Conservation (phyloP, 2,888 invertebrate genomes). For the Clitarchus hookeri region DNA sequence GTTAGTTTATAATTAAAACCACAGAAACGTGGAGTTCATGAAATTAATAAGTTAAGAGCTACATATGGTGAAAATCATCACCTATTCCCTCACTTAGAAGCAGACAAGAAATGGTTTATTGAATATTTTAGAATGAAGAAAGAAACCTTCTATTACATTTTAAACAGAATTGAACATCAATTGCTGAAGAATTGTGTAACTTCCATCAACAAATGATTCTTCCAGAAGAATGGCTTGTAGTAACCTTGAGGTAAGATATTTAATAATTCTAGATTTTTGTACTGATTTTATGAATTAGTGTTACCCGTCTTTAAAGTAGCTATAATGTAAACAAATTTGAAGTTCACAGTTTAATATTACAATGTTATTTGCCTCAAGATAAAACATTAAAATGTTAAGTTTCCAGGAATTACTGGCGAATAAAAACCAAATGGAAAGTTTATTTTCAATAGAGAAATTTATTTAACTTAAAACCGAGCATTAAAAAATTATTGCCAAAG, state of each 20-base stretch:
- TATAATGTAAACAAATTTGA: neutral
- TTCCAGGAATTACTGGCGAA: too few relatives aligned
- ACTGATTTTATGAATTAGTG: neutral
- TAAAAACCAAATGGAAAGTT: too few relatives aligned
- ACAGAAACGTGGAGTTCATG: conserved; percentile 2
- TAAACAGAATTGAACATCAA: neutral
- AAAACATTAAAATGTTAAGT: too few relatives aligned
- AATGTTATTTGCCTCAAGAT: too few relatives aligned
- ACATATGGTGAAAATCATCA: conserved; percentile 20
- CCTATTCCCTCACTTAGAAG: conserved; percentile 7
- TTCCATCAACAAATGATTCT: conserved; percentile 22
- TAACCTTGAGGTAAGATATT: too few relatives aligned
- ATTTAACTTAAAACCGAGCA: too few relatives aligned
- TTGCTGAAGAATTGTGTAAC: conserved; percentile 15
- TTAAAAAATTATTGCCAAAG: too few relatives aligned
- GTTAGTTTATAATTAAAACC: too few relatives aligned
- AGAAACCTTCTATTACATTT: conserved; percentile 16
- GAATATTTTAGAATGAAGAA: conserved; percentile 21
- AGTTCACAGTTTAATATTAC: neutral
- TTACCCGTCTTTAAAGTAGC: neutral
- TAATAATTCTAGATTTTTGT: neutral
- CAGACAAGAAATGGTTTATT: neutral
- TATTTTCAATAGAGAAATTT: too few relatives aligned
- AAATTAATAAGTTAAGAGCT: conserved; percentile 4
- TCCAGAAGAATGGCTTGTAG: conserved; percentile 20